phyloP scores from a whole-genome alignment of 2,113 vertebrate genomes.

The Psephotus haematonotus region DNA sequence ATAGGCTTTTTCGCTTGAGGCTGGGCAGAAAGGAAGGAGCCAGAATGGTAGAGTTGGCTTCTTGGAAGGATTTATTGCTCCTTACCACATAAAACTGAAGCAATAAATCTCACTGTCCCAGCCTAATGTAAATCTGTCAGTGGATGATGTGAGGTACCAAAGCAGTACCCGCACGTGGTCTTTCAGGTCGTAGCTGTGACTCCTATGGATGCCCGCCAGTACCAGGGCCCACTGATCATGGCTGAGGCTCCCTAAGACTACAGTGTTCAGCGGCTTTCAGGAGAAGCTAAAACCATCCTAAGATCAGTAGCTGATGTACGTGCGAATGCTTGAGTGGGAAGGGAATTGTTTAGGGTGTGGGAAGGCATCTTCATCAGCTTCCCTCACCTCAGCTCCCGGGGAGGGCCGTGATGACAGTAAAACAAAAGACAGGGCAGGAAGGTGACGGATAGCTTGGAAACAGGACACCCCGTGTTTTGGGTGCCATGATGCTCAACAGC shows the following conservation, averaged over 20 bases:
- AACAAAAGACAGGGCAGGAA: not conserved
- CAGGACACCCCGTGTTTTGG: fast-evolving
- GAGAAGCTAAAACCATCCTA: not conserved
- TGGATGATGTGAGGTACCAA: not conserved
- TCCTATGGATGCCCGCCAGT: fast-evolving
- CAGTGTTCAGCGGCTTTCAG: fast-evolving
- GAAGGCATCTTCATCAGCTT: not conserved
- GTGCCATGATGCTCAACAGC: not conserved
- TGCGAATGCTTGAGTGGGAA: not conserved
- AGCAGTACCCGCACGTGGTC: not conserved
- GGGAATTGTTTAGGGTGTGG: slow-evolving; percentile 6
- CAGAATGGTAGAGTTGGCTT: not conserved
- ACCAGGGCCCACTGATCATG: not conserved
- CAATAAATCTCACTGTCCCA: not conserved
- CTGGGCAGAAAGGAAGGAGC: not conserved
- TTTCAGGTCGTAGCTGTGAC: not conserved
- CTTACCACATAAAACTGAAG: not conserved
- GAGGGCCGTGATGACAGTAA: fast-evolving
- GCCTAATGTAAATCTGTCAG: not conserved
- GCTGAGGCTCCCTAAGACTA: not conserved
- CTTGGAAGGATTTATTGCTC: not conserved
- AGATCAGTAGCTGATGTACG: not conserved
- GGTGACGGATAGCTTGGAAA: fast-evolving
- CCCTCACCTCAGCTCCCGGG: not conserved
- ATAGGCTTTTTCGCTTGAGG: not conserved